Base-by-base conservation (phyloP, 2,888 invertebrate species). In the Xestia ashworthii region DNA sequence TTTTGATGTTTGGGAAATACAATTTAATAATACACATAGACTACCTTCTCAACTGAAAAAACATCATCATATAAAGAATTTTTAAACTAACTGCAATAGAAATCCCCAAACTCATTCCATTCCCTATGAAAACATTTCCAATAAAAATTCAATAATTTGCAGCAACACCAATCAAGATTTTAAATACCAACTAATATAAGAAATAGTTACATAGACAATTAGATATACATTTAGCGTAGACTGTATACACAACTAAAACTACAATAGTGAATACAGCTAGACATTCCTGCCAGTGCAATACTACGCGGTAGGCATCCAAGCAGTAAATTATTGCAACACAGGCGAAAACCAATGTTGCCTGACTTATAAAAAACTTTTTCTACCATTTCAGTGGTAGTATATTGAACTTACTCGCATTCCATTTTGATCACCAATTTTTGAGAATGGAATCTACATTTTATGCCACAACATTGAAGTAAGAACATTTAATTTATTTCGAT, bases 221-320 rank as follows among this genome's bases (percentile, higher is more conserved):
- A 65, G 62, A 44, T 5, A 64, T 79, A 83, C 83, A 72, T 75
- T 80, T 81, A 85, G 71, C 32, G 3, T 84, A 82, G 75, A 68
- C 53, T 77, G 46, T 84, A 68, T 84, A 74, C 64, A 44, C 62
- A 81, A 76, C 44, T 41, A 78, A 78, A 78, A 64, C 46, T 68
- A 16, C 78, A 83, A 83, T 82, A 78, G 76, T 67, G 19, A 76
- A 81, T 80, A 75, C 58, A 77, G 80, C 73, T 84, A 76, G 80
- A 90, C 89, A 90, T 90, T 90, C 90, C 90, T 83, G 16, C 72
- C 58, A 85, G 86, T 87, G 81, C 86, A 86, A 88, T 86, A 87
- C 19, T 68, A 73, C 74, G 19, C 58, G 46, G 76, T 71, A 64
- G 72, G 74, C 41, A 25, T 66, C 55, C 44, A 60, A 74, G 76